phyloP scores from a whole-genome alignment of 1,140 invertebrate genomes.

The Brachystomella parvula region DNA sequence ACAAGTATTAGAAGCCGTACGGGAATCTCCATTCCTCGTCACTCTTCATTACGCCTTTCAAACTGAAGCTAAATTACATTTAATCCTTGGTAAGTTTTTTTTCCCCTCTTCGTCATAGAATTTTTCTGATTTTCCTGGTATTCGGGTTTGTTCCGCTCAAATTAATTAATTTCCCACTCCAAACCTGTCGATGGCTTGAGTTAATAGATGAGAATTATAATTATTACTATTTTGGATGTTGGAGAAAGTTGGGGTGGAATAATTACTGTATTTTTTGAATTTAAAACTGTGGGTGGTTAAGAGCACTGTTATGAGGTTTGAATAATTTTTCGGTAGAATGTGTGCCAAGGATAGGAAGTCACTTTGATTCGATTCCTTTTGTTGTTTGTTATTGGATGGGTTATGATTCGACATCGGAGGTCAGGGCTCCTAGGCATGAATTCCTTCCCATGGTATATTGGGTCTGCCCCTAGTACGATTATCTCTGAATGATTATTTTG shows the following conservation, averaged over 20 bases:
- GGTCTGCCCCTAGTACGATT: too few species aligned
- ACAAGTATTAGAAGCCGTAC: conserved; percentile 76
- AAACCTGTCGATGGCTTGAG: background rate
- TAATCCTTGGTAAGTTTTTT: conserved; percentile 71
- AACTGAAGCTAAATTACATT: conserved; percentile 80
- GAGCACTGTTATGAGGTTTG: too few species aligned
- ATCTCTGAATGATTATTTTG: too few species aligned
- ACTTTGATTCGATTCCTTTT: background rate
- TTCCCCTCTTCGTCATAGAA: background rate
- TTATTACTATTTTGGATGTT: background rate
- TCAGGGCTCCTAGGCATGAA: too few species aligned
- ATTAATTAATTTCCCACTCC: background rate
- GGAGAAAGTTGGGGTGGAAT: background rate
- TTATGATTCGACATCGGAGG: too few species aligned
- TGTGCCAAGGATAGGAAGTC: background rate
- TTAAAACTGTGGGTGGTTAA: background rate
- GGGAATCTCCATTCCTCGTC: conserved; percentile 81
- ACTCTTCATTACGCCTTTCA: conserved; percentile 92
- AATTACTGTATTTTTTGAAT: background rate
- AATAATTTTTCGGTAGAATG: background rate
- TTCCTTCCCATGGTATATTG: too few species aligned
- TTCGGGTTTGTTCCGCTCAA: background rate
- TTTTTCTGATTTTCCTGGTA: background rate
- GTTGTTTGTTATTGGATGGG: background rate
- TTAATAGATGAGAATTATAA: background rate